phyloP scores from a whole-genome alignment of 2,888 invertebrate species.

The Epinotia nisella region DNA sequence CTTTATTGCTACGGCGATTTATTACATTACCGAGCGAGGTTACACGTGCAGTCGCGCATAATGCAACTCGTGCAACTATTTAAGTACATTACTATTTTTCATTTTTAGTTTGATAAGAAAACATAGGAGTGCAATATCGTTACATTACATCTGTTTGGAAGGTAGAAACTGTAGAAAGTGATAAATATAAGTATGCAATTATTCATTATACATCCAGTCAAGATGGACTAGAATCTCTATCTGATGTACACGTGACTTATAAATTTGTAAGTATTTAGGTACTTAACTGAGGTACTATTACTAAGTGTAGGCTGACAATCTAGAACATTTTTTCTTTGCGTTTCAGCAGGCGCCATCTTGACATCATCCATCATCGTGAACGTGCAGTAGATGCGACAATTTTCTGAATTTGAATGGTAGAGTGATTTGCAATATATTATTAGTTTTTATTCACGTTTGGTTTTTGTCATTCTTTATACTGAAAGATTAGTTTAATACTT shows the following conservation, averaged over 20 bases:
- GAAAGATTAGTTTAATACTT: no score
- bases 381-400: no score
- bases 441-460: no score
- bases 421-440: no score
- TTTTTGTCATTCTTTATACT: no score
- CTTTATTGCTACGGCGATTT: constrained; percentile 52
- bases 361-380: no score
- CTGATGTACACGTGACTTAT: neutral
- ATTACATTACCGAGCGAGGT: constrained; percentile 63
- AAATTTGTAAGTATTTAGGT: neutral
- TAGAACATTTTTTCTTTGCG: no score
- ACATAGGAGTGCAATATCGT: neutral
- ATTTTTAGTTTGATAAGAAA: constrained; percentile 20
- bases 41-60: constrained; percentile 69
- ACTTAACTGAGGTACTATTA: no score
- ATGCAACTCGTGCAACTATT: constrained; percentile 64
- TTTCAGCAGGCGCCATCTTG: no score
- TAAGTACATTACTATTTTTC: constrained; percentile 4
- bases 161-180: neutral
- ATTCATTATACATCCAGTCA: no score
- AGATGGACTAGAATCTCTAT: neutral
- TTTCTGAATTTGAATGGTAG: no score
- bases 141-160: neutral
- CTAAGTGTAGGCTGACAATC: no score
- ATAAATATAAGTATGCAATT: neutral